Percentiles rank a stretch among this genome's conserved stretches.
Evolutionary conservation across 1,140 invertebrate genomes (phyloP).

Genomic region (Lordiphosa clarofinis): DNA sequence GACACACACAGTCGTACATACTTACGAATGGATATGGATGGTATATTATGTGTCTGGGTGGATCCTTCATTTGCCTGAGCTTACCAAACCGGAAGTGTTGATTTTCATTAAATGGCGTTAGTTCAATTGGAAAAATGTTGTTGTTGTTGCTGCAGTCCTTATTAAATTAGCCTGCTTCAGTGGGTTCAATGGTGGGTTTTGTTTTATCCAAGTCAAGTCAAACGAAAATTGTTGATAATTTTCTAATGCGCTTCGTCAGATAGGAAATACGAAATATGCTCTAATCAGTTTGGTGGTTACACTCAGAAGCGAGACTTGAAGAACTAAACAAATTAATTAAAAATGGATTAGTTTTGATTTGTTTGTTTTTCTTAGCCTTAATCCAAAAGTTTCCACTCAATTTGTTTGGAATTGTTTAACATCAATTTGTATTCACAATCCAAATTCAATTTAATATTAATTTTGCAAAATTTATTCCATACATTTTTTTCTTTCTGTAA

Average conservation of each 20-base stretch:
- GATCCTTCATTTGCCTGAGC: slow-evolving; percentile 14
- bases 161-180: slow-evolving; percentile 67
- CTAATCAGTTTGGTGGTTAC: too few relatives aligned
- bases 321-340: too few relatives aligned
- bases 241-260: slow-evolving; percentile 35
- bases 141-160: slow-evolving; percentile 36
- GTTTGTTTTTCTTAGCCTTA: too few relatives aligned
- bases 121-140: slow-evolving; percentile 65
- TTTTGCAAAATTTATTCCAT: too few relatives aligned
- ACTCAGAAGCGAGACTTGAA: too few relatives aligned
- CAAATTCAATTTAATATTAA: too few relatives aligned
- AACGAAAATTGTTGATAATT: slow-evolving; percentile 62
- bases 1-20: background rate
- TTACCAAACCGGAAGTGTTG: slow-evolving; percentile 47
- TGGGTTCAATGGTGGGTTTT: slow-evolving; percentile 26
- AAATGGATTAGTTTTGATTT: too few relatives aligned
- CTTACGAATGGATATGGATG: slow-evolving; percentile 22
- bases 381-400: too few relatives aligned
- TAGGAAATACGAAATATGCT: slow-evolving; percentile 24
- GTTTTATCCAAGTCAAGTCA: slow-evolving; percentile 49
- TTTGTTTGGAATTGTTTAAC: too few relatives aligned
- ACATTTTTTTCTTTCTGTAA: too few relatives aligned
- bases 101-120: slow-evolving; percentile 56
- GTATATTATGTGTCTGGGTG: slow-evolving; percentile 18
- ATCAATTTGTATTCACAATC: too few relatives aligned